These are phyloP conservation scores for Drosophila greeni DNA, from an alignment of 2,888 invertebrate genomes.

Conservation along the genomic window DNA sequence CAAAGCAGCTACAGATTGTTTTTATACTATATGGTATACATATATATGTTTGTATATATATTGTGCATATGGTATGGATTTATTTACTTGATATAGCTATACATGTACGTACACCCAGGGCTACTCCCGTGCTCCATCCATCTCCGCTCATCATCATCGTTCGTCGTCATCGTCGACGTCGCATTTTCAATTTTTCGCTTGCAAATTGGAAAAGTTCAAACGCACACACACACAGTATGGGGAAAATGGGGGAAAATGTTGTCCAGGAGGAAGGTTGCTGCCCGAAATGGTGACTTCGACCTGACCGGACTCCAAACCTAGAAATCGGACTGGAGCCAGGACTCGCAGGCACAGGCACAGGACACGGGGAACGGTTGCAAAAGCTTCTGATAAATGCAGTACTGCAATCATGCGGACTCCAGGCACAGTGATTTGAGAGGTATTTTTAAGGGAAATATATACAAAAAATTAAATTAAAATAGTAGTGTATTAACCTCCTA, in stretches of 20 bases:
- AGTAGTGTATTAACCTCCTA: too few species aligned
- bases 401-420: conserved; percentile 42
- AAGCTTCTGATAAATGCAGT: conserved; percentile 66
- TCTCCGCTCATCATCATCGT: conserved; percentile 35
- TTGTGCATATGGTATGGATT: conserved; percentile 58
- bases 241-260: conserved; percentile 2
- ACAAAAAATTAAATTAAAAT: too few species aligned
- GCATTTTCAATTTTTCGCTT: conserved; percentile 74
- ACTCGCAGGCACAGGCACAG: conserved; percentile 56
- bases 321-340: conserved; percentile 41
- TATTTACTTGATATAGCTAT: conserved; percentile 57
- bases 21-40: conserved; percentile 40
- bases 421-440: conserved; percentile 50
- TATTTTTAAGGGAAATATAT: too few species aligned
- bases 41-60: conserved; percentile 11
- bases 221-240: conserved; percentile 24
- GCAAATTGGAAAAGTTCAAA: conserved; percentile 69
- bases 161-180: conserved; percentile 41
- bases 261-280: conserved; percentile 10
- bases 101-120: conserved; percentile 9
- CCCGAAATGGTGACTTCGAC: conserved; percentile 51
- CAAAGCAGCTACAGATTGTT: conserved; percentile 69
- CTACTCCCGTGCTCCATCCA: conserved; percentile 13
- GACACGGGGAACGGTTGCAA: conserved; percentile 52
- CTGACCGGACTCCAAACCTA: conserved; percentile 36